These are phyloP conservation scores for Rhinichthys klamathensis DNA, from an alignment of 2,113 vertebrate genomes.

Conservation along the genomic window DNA sequence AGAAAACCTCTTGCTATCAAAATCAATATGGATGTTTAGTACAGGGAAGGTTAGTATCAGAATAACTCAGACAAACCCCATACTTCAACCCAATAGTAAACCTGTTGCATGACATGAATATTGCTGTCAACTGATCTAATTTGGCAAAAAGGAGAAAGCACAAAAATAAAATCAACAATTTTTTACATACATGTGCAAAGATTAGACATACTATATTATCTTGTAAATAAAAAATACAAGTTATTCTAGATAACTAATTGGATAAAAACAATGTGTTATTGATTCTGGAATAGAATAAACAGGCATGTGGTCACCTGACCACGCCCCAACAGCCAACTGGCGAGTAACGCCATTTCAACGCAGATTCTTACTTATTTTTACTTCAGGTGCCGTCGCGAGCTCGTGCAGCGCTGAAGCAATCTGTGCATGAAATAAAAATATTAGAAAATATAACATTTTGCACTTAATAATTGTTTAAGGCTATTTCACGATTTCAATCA, in stretches of 20 bases:
- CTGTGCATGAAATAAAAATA: no score
- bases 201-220: not conserved
- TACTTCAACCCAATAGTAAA: constrained; percentile 8
- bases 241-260: not conserved
- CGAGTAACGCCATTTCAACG: no score
- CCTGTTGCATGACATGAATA: not conserved
- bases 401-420: no score
- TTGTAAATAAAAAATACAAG: not conserved
- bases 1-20: not conserved
- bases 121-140: constrained; percentile 12
- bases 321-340: no score
- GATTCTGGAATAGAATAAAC: not conserved
- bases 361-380: no score
- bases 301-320: not conserved
- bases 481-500: no score
- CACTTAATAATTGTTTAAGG: no score
- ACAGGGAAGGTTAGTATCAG: not conserved
- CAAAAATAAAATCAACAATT: not conserved
- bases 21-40: not conserved
- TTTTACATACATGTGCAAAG: not conserved
- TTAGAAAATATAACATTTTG: no score
- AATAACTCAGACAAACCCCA: not conserved
- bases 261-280: not conserved
- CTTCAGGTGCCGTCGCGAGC: no score
- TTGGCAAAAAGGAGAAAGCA: not conserved